These are phyloP conservation scores for Micrasema longulum DNA, from an alignment of 1,140 invertebrate genomes.

Conservation along the genomic window DNA sequence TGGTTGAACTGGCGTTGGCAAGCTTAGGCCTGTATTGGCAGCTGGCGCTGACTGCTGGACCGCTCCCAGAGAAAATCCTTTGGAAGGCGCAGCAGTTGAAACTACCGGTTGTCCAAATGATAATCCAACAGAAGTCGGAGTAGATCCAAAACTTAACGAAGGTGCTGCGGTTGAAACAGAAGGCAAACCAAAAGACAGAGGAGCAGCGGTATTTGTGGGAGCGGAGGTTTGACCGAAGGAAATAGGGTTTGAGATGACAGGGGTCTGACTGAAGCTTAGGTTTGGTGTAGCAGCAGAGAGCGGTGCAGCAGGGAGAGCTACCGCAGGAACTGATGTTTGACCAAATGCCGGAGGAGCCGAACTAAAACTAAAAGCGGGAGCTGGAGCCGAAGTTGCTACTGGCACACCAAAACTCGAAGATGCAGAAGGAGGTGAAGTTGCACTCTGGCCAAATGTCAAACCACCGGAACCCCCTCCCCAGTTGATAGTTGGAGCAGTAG, in stretches of 20 bases:
- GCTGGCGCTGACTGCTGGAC: neutral
- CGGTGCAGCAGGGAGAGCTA: too few species aligned
- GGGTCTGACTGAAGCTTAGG: too few species aligned
- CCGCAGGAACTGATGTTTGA: too few species aligned
- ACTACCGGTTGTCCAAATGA: conserved; percentile 35
- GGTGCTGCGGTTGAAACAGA: conserved; percentile 42
- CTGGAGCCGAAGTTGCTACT: too few species aligned
- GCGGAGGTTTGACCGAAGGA: conserved; percentile 34
- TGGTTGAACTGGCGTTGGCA: neutral
- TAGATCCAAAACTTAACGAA: conserved; percentile 28
- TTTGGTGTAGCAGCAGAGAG: too few species aligned
- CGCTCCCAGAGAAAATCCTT: conserved; percentile 26
- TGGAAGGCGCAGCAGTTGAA: conserved; percentile 1
- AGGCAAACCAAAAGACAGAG: conserved; percentile 29
- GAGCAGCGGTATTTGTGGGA: neutral
- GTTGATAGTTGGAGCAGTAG: conserved; percentile 40
- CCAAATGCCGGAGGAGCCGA: too few species aligned
- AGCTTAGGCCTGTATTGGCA: neutral
- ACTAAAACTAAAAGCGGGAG: too few species aligned
- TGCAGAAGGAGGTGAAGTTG: too few species aligned
- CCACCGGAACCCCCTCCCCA: neutral
- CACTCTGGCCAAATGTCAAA: too few species aligned
- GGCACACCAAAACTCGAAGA: too few species aligned
- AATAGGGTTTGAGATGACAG: too few species aligned
- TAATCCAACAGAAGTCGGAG: neutral